These are phyloP conservation scores for Lobophora halterata DNA, from an alignment of 2,888 invertebrate species.

Conservation along the genomic window DNA sequence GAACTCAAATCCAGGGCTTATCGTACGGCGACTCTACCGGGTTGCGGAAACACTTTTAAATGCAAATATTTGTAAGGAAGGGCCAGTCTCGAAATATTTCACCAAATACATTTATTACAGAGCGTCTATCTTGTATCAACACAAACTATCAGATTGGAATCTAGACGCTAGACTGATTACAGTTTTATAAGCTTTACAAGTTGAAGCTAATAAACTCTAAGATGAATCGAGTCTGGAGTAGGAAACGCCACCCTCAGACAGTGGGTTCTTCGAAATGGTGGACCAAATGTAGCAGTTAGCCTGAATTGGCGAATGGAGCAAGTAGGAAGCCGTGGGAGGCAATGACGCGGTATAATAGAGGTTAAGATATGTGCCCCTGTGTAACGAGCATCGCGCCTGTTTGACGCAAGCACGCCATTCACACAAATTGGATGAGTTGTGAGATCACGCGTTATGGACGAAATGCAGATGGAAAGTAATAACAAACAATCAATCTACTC, in stretches of 20 bases:
- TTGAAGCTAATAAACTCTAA: constrained; percentile 36
- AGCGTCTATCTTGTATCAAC: constrained; percentile 5
- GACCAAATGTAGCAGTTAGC: constrained; percentile 51
- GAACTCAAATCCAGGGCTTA: constrained; percentile 54
- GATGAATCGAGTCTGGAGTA: constrained; percentile 33
- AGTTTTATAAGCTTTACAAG: constrained; percentile 3
- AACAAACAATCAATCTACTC: constrained; percentile 1
- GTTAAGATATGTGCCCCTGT: constrained; percentile 73
- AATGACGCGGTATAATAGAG: constrained; percentile 69
- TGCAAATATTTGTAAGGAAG: constrained; percentile 39
- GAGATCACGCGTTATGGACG: constrained; percentile 30
- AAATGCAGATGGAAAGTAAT: constrained; percentile 9
- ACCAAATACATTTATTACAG: constrained; percentile 15
- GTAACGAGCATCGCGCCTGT: constrained; percentile 63
- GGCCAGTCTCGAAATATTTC: constrained; percentile 26
- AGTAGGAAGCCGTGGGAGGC: constrained; percentile 70
- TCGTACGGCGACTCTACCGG: constrained; percentile 46
- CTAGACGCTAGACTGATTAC: constrained; percentile 5
- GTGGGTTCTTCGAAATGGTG: constrained; percentile 37
- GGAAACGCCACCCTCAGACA: constrained; percentile 49
- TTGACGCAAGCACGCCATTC: constrained; percentile 55
- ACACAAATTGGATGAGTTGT: constrained; percentile 57
- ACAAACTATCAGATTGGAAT: constrained; percentile 7
- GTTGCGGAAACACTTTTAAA: constrained; percentile 45
- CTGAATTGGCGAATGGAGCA: constrained; percentile 56